phyloP scores from a whole-genome alignment of 1,140 invertebrate genomes.

The Magallana angulata region DNA sequence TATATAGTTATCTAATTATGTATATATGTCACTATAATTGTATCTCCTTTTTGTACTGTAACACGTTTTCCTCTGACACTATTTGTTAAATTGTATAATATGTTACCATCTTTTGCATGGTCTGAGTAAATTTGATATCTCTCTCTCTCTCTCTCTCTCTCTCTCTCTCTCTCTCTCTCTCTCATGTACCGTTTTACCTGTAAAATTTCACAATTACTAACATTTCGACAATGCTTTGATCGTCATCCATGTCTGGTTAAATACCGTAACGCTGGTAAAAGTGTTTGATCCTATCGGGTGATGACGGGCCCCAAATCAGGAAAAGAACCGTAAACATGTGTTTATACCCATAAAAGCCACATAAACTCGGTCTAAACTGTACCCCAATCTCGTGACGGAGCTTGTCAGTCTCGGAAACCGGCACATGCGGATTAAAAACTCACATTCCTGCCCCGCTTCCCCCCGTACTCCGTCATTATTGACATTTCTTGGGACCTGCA shows the following conservation, averaged over 20 bases:
- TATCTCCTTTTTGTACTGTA: too few species aligned
- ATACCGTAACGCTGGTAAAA: constrained; percentile 31
- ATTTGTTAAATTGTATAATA: too few species aligned
- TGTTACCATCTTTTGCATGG: too few species aligned
- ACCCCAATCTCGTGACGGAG: constrained; percentile 26
- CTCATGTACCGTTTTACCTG: constrained; percentile 26
- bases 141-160: neutral
- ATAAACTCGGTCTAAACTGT: constrained; percentile 33
- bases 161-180: neutral
- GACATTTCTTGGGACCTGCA: neutral
- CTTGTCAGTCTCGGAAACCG: constrained; percentile 15
- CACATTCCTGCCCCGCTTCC: constrained; percentile 12
- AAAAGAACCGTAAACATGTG: constrained; percentile 33
- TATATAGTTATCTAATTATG: too few species aligned
- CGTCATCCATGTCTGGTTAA: constrained; percentile 35
- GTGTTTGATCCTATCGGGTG: constrained; percentile 32
- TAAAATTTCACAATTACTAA: constrained; percentile 35
- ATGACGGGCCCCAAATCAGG: constrained; percentile 27
- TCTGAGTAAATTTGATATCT: too few species aligned
- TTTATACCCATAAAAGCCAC: constrained; percentile 27
- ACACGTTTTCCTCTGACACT: too few species aligned
- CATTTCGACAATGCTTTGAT: constrained; percentile 36
- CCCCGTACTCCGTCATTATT: neutral
- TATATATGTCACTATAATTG: too few species aligned
- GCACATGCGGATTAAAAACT: constrained; percentile 34